Percentiles rank a stretch among this genome's conserved stretches.
phyloP scores from a whole-genome alignment of 2,888 invertebrate species.

The Zeuzera pyrina region DNA sequence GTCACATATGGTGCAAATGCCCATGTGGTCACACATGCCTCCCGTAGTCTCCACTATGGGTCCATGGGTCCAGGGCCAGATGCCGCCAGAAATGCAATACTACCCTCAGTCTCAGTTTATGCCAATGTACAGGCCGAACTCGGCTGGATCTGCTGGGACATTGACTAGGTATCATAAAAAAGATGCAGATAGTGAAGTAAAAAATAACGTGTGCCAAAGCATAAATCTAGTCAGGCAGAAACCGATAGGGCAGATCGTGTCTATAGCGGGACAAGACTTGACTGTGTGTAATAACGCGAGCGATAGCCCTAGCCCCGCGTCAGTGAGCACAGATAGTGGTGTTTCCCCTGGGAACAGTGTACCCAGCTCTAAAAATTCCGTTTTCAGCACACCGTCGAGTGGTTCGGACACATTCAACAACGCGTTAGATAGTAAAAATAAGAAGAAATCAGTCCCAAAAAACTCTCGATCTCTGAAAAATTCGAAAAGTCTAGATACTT shows the following conservation, averaged over 20 bases:
- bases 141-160: slow-evolving; percentile 64
- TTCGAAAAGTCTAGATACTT: slow-evolving; percentile 67
- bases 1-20: slow-evolving; percentile 53
- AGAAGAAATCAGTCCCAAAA: slow-evolving; percentile 45
- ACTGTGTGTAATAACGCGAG: slow-evolving; percentile 57
- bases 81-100: slow-evolving; percentile 56
- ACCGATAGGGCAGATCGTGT: slow-evolving; percentile 65
- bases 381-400: slow-evolving; percentile 31
- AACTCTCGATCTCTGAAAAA: slow-evolving; percentile 53
- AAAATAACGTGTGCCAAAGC: slow-evolving; percentile 63
- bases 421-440: slow-evolving; percentile 40
- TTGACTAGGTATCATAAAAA: slow-evolving; percentile 60
- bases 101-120: slow-evolving; percentile 59
- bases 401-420: slow-evolving; percentile 29
- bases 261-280: slow-evolving; percentile 57
- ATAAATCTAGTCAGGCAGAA: slow-evolving; percentile 68
- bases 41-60: slow-evolving; percentile 51
- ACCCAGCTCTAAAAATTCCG: slow-evolving; percentile 52
- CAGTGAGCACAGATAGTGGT: slow-evolving; percentile 59
- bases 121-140: slow-evolving; percentile 60
- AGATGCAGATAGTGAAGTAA: slow-evolving; percentile 40
- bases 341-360: slow-evolving; percentile 60
- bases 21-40: slow-evolving; percentile 57
- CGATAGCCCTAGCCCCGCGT: slow-evolving; percentile 60
- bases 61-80: slow-evolving; percentile 51